A percentile compares a stretch with the other conserved stretches of the same genome.
phyloP scores from a whole-genome alignment of 2,888 invertebrate genomes.

The Gari tellinella region DNA sequence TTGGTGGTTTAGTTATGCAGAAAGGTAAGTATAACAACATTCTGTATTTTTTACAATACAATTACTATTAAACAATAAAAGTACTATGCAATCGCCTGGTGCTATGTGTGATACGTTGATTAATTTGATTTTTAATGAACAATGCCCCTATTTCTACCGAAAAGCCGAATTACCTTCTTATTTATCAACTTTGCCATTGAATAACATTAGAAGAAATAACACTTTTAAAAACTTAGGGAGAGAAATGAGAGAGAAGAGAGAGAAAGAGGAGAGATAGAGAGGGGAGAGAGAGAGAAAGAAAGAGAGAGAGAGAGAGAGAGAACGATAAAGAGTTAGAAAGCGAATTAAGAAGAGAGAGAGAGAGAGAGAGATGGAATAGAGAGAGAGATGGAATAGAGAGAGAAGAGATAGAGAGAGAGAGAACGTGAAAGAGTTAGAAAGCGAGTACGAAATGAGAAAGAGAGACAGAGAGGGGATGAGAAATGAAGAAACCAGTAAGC shows the following conservation, averaged over 20 bases:
- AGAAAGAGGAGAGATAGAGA: background rate
- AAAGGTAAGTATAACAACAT: too few species aligned
- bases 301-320: slow-evolving; percentile 3
- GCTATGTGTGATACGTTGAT: too few species aligned
- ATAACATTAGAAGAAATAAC: too few species aligned
- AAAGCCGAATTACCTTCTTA: too few species aligned
- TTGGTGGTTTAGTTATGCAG: too few species aligned
- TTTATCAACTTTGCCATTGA: too few species aligned
- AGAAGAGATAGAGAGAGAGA: slow-evolving; percentile 2
- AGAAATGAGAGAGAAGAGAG: background rate
- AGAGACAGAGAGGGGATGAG: slow-evolving; percentile 6
- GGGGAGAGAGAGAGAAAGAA: slow-evolving; percentile 2
- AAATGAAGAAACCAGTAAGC: slow-evolving; percentile 1
- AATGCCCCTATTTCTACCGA: too few species aligned
- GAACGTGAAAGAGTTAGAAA: background rate
- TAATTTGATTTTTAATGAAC: too few species aligned
- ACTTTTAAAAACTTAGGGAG: background rate
- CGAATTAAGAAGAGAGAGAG: slow-evolving; percentile 7
- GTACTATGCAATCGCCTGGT: too few species aligned
- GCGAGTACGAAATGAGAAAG: background rate
- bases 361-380: slow-evolving; percentile 15
- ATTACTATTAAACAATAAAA: too few species aligned
- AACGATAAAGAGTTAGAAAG: slow-evolving; percentile 2
- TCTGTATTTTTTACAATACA: too few species aligned
- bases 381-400: slow-evolving; percentile 6